Conservation (phyloP, 1,140 invertebrate genomes). For the Aphelenchoides besseyi region DNA sequence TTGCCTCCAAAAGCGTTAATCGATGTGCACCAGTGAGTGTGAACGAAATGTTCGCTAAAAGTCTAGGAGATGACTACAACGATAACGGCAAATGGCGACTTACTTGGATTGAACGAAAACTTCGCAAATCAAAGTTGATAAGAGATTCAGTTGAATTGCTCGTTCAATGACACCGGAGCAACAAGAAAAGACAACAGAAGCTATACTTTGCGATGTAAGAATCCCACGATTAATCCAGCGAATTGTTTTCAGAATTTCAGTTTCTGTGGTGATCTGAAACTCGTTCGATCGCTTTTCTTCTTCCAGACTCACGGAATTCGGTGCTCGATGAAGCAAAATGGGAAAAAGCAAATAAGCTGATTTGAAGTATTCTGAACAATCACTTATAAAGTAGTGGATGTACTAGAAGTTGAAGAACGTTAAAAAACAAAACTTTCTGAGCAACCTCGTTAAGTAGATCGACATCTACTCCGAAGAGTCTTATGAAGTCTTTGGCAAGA, state of each 20-base stretch:
- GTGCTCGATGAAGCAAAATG: not conserved
- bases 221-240: not conserved
- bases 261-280: not conserved
- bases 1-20: too few species aligned
- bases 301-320: conserved; percentile 3
- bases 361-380: not conserved
- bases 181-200: not conserved
- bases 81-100: too few species aligned
- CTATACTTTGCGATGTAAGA: not conserved
- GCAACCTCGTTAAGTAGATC: not conserved
- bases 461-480: not conserved
- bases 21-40: too few species aligned
- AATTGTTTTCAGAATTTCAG: not conserved
- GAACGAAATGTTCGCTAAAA: too few species aligned
- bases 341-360: not conserved
- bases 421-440: not conserved
- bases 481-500: not conserved
- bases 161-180: not conserved
- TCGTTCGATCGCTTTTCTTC: too few species aligned
- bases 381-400: not conserved
- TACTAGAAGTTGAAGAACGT: not conserved
- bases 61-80: too few species aligned
- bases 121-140: not conserved
- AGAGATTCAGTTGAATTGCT: not conserved
- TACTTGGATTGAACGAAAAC: not conserved